Base-by-base conservation (phyloP, 2,113 vertebrate species). In the Rousettus leschenaultii region DNA sequence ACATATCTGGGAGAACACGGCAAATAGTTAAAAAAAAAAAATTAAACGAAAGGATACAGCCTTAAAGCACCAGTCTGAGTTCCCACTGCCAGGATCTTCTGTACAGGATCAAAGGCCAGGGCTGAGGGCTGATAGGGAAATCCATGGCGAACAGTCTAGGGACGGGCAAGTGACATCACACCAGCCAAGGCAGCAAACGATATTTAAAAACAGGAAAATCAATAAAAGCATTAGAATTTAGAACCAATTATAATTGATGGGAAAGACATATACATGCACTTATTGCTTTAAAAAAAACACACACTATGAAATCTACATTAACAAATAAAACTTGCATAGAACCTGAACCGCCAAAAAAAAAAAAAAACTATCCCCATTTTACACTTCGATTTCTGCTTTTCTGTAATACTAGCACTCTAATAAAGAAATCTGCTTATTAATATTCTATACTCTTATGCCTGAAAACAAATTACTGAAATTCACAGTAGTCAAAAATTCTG, bases 81-180 rank as follows among this genome's bases (percentile, higher is more conserved):
- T 93, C 99, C 99, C 5, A 99, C 97, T 96, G 99, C 99, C 98
- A 99, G 98, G 96, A 99, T 99, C 99, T 99, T 99, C 99, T 99
- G 99, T 91, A 99, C 99, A 0, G 99, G 99, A 99, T 99, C 99
- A 93, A 99, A 99, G 92, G 99, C 99, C 99, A 99, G 99, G 93
- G 99, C 99, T 8, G 99, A 99, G 59, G 99, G 99, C 93, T 99
- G 99, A 97, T 99, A 99, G 94, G 99, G 99, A 97, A 99, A 99
- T 98, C 99, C 99, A 98, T 99, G 99, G 95, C 99, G 99, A 93
- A 99, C 99, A 86, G 99, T 99, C 99, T 99, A 98, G 68, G 83
- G 85, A 89, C 71, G 82, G 80, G 90, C 43, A 97, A 97, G 97
- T 71, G 97, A 98, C 70, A 97, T 89, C 96, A 97, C 94, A 97